These are phyloP conservation scores for Noctilio leporinus DNA, from an alignment of 2,113 vertebrate species.

Conservation along the genomic window DNA sequence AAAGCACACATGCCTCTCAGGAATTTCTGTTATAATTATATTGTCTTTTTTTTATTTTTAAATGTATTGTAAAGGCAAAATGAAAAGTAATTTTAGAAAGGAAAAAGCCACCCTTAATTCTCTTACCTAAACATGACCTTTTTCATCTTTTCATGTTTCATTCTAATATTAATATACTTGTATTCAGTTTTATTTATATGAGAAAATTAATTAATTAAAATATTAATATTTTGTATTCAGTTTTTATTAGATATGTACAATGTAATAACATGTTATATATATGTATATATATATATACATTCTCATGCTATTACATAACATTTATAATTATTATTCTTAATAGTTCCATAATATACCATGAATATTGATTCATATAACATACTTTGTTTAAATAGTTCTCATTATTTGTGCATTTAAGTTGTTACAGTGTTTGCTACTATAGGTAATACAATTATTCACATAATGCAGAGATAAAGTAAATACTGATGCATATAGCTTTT, in stretches of 20 bases:
- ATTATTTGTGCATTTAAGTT: neutral
- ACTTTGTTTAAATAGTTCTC: neutral
- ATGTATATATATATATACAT: neutral
- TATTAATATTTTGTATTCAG: no score
- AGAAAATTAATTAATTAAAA: no score
- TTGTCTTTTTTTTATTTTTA: neutral
- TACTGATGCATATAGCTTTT: neutral
- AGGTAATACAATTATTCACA: neutral
- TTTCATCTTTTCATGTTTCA: neutral
- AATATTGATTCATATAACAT: neutral
- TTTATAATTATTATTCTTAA: conserved; percentile 24
- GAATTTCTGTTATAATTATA: neutral
- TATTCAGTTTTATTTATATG: no score
- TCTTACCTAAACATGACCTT: neutral
- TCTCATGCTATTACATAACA: neutral
- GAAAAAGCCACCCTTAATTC: neutral
- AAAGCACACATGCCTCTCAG: neutral
- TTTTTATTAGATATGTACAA: neutral
- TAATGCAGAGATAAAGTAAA: neutral
- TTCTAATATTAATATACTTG: neutral
- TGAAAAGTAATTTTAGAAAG: neutral
- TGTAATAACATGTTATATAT: neutral
- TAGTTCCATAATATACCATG: neutral
- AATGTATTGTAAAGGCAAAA: neutral
- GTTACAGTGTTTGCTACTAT: neutral